Base-by-base conservation (phyloP, 1,140 invertebrate genomes). In the Carcinoscorpius rotundicauda region DNA sequence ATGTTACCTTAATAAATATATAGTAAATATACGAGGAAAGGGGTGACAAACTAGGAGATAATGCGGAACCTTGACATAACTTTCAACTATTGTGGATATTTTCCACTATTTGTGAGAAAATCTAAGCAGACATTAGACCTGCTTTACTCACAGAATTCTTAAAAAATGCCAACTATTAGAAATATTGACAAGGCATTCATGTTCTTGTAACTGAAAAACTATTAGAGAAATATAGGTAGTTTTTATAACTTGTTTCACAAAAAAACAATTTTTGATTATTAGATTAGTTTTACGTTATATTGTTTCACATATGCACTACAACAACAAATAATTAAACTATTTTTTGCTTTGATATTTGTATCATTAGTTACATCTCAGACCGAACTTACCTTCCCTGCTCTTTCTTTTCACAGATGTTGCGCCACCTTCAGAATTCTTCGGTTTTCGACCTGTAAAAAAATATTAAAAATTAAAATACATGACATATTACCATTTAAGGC, bases 331-430 rank as follows among this genome's bases (percentile, higher is more conserved):
- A 5, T 9, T 50, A 5, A 48, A 10, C 48, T 2, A 50, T 29
- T 56, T 51, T 49, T 50, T 6, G 6, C n/a, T n/a, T 51, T 58
- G 29, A 9, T 53, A 51, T 9, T 48, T 51, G 48, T 50, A 60
- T 58, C 5, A 58, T 6, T 3, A 8, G 5, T 58, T 62, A 53
- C 55, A 3, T 53, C 6, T 6, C 49, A 66, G 4, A 64, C 3
- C 65, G 60, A 3, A 67, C 73, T 73, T 75, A 84, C 83, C 92
- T 82, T 97, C 93, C 74, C 93, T 83, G 70, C 86, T 91, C 81
- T 96, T 91, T 78, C 91, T 83, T 80, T 97, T 92, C 51, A 90
- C 86, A 49, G 84, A 78, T n/a, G 78, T 69, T 77, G 81, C 72
- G 58, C 71, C 75, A 57, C 78, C 77, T 60, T 75, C 73, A 62